Percentiles rank a stretch among this genome's conserved stretches.
Evolutionary conservation across 2,888 invertebrate genomes (phyloP).

Genomic region (Steromphala cineraria): DNA sequence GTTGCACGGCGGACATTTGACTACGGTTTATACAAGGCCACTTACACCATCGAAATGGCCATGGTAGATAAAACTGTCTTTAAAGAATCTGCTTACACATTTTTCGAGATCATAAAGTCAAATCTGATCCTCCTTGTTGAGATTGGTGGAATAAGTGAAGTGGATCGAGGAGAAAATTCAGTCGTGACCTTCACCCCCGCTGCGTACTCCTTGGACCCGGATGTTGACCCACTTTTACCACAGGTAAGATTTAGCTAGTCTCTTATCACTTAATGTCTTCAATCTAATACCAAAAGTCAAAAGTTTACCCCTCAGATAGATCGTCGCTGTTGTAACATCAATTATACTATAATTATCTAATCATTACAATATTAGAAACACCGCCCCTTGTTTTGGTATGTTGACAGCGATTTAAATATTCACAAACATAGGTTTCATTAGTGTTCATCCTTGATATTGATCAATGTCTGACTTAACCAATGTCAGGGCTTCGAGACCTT

Average conservation of each 20-base stretch:
- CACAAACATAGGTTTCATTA: no score
- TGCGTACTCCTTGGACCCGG: constrained; percentile 73
- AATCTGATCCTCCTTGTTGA: constrained; percentile 70
- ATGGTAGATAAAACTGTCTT: constrained; percentile 4
- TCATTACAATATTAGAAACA: no score
- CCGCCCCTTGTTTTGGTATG: no score
- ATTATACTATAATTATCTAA: no score
- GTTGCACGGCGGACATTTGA: constrained; percentile 62
- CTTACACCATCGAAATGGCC: constrained; percentile 68
- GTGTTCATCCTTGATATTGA: background rate
- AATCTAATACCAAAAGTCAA: no score
- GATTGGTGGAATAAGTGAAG: constrained; percentile 50
- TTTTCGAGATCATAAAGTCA: constrained; percentile 62
- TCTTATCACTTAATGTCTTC: no score
- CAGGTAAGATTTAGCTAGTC: constrained; percentile 41
- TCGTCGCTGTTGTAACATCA: no score
- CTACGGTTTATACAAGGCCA: constrained; percentile 71
- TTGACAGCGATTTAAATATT: no score
- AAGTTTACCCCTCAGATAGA: no score
- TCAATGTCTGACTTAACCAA: no score
- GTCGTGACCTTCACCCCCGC: constrained; percentile 63
- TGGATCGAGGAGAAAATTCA: constrained; percentile 33
- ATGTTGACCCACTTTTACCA: constrained; percentile 47
- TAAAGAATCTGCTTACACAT: constrained; percentile 43
- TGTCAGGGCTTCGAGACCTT: constrained; percentile 29